Evolutionary conservation across 2,888 invertebrate genomes (phyloP).

Genomic region (Chouioia cunea): DNA sequence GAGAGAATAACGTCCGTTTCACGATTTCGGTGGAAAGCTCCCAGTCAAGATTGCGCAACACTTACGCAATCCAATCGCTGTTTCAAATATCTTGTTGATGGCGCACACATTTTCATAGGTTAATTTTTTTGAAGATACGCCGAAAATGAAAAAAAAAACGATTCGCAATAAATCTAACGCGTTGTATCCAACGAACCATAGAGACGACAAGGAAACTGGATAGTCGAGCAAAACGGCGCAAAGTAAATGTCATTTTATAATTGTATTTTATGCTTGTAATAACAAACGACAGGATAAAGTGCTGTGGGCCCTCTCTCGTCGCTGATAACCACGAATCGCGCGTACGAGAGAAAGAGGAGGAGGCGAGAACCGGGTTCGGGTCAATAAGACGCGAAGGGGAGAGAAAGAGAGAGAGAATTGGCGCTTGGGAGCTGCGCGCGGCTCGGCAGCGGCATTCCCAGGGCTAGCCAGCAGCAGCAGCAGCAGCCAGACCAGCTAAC

Average conservation of each 20-base stretch:
- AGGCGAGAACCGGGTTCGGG: slow-evolving; percentile 66
- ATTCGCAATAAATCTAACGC: no score
- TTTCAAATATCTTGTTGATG: slow-evolving; percentile 21
- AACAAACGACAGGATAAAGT: slow-evolving; percentile 27
- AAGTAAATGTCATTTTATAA: slow-evolving; percentile 26
- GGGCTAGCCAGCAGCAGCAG: slow-evolving; percentile 57
- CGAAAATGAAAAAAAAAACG: no score
- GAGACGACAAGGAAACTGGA: neutral
- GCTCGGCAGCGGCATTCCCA: slow-evolving; percentile 64
- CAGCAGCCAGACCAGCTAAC: slow-evolving; percentile 53
- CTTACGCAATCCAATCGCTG: slow-evolving; percentile 38
- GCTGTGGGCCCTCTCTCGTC: slow-evolving; percentile 23
- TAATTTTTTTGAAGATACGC: no score
- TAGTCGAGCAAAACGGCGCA: neutral
- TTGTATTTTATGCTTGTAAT: slow-evolving; percentile 25
- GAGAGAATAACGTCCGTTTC: no score
- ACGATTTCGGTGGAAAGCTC: no score
- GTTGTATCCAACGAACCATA: no score
- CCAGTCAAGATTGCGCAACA: slow-evolving; percentile 38
- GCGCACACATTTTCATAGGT: neutral
- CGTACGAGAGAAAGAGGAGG: slow-evolving; percentile 51
- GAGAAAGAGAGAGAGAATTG: slow-evolving; percentile 56
- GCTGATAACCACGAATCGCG: slow-evolving; percentile 47
- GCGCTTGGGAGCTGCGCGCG: slow-evolving; percentile 44
- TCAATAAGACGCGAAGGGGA: slow-evolving; percentile 67